Evolutionary conservation across 2,888 invertebrate species (phyloP).

Genomic region (Sarcophaga caerulescens): DNA sequence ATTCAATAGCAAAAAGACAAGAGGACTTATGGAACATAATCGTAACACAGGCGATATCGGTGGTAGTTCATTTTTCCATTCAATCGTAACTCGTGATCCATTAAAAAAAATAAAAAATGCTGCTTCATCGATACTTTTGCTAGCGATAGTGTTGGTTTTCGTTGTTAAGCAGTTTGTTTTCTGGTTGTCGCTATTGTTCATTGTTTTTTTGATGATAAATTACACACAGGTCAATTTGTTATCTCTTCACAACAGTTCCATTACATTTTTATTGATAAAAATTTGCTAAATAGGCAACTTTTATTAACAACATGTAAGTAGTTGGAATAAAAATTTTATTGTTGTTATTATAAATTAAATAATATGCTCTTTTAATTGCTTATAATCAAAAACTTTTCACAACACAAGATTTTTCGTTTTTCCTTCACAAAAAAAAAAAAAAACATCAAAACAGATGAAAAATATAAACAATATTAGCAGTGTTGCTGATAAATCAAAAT

Average conservation of each 20-base stretch:
- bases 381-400: conserved; percentile 8
- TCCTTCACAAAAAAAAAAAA: not conserved
- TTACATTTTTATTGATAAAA: conserved; percentile 40
- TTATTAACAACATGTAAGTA: not conserved
- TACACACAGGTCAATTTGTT: conserved; percentile 47
- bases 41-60: conserved; percentile 37
- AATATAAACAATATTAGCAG: conserved; percentile 57
- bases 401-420: conserved; percentile 8
- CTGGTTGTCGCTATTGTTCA: conserved; percentile 37
- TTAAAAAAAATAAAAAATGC: conserved; percentile 57
- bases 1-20: conserved; percentile 34
- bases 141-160: conserved; percentile 4
- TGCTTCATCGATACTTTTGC: conserved; percentile 21
- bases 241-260: conserved; percentile 11
- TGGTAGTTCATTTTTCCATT: conserved; percentile 32
- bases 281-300: not conserved
- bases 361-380: not conserved
- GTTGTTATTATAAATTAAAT: not conserved
- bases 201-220: conserved; percentile 35
- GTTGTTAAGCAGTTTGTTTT: conserved; percentile 4
- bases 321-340: not conserved
- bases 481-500: not conserved
- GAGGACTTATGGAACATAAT: conserved; percentile 50
- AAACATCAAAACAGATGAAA: conserved; percentile 41
- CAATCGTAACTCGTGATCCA: conserved; percentile 45